A percentile compares a stretch with the other conserved stretches of the same genome.
Conservation (phyloP, 2,797 vertebrate genomes). For the Amniataba percoides region DNA sequence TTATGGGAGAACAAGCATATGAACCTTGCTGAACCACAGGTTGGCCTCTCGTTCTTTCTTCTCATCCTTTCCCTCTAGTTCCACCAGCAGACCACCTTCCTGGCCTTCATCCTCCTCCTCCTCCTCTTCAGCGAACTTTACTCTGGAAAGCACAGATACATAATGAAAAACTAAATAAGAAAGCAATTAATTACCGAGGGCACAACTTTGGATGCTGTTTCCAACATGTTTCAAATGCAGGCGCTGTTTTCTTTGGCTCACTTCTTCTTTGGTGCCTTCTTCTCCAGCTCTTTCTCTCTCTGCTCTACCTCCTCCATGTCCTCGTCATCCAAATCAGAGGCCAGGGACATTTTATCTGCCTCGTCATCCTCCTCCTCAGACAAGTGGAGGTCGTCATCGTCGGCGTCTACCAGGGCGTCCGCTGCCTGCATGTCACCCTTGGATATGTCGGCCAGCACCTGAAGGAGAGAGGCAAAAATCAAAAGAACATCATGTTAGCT, state of each 20-base stretch:
- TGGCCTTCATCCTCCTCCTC: slow-evolving; percentile 80
- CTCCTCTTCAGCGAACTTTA: slow-evolving; percentile 75
- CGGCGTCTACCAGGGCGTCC: slow-evolving; percentile 82
- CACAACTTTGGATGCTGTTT: background rate
- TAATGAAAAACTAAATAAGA: background rate
- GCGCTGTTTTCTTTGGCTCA: slow-evolving; percentile 24
- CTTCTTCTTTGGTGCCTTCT: slow-evolving; percentile 78
- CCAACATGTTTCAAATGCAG: background rate
- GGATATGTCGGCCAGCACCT: slow-evolving; percentile 86
- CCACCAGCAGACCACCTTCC: slow-evolving; percentile 89
- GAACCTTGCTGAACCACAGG: slow-evolving; percentile 97
- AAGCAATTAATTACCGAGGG: background rate
- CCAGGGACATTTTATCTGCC: slow-evolving; percentile 86
- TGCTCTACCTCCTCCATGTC: slow-evolving; percentile 88
- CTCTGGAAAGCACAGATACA: slow-evolving; percentile 71
- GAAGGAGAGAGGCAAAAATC: background rate
- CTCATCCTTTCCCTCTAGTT: slow-evolving; percentile 89
- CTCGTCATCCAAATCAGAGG: slow-evolving; percentile 92
- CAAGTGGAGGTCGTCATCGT: slow-evolving; percentile 87
- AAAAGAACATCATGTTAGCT: background rate
- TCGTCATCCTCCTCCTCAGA: slow-evolving; percentile 83
- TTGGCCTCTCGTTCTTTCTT: slow-evolving; percentile 87
- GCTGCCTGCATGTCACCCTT: slow-evolving; percentile 92
- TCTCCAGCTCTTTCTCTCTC: slow-evolving; percentile 74
- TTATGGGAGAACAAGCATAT: slow-evolving; percentile 13